Percentiles rank a stretch among this genome's conserved stretches.
phyloP scores from a whole-genome alignment of 2,888 invertebrate species.

The Platycheirus rosarum region DNA sequence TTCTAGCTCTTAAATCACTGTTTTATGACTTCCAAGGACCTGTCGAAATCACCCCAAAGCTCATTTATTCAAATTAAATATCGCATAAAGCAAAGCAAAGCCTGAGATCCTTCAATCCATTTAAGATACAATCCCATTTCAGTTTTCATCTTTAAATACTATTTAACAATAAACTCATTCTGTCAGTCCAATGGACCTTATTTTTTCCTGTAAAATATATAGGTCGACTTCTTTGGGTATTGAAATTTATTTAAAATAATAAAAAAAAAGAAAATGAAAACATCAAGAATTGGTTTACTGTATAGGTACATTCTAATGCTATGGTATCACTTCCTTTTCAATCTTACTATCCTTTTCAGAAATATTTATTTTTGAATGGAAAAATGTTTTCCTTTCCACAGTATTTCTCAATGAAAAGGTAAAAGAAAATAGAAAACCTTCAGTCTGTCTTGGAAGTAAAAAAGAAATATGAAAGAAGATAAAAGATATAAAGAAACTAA shows the following conservation, averaged over 20 bases:
- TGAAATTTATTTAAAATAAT: slow-evolving; percentile 21
- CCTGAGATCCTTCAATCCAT: slow-evolving; percentile 6
- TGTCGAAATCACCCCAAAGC: not conserved
- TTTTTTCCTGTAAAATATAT: slow-evolving; percentile 5
- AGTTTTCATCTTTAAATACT: not conserved
- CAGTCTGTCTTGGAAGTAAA: not conserved
- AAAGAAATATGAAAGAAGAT: not conserved
- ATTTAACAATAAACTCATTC: not conserved
- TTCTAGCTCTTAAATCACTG: too few relatives aligned
- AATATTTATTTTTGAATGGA: slow-evolving; percentile 18
- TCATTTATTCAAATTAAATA: not conserved
- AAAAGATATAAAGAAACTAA: not conserved
- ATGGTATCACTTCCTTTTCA: not conserved
- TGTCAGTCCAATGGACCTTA: not conserved
- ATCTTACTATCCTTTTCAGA: slow-evolving; percentile 28
- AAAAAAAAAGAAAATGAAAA: slow-evolving; percentile 3
- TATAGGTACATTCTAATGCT: not conserved
- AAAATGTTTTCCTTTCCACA: slow-evolving; percentile 1
- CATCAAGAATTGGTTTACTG: slow-evolving; percentile 11
- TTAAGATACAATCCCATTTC: not conserved
- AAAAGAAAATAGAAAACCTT: not conserved
- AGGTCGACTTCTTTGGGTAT: slow-evolving; percentile 31
- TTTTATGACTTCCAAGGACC: too few relatives aligned
- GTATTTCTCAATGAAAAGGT: not conserved
- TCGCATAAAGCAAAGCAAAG: not conserved